phyloP scores from a whole-genome alignment of 2,797 vertebrate species.

The Fistularia commersonii region DNA sequence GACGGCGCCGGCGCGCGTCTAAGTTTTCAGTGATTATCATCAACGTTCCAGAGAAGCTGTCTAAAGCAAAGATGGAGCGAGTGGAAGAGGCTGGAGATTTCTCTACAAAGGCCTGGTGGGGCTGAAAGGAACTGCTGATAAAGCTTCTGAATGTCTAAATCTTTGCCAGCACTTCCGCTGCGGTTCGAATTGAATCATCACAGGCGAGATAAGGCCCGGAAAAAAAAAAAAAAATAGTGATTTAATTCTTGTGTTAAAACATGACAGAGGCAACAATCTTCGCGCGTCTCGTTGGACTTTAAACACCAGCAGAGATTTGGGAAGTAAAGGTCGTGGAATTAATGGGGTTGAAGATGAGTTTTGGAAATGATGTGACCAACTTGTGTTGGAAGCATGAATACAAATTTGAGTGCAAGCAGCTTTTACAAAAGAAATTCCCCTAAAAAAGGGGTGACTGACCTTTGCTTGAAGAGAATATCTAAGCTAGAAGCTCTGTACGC shows the following conservation, averaged over 20 bases:
- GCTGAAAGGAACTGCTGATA: slow-evolving; percentile 62
- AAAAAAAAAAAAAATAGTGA: slow-evolving; percentile 56
- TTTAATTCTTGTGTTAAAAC: slow-evolving; percentile 48
- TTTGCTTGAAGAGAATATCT: no score
- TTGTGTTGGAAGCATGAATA: no score
- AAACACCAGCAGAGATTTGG: no score
- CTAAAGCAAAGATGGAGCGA: slow-evolving; percentile 44
- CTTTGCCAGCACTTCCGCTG: slow-evolving; percentile 52
- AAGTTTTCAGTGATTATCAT: slow-evolving; percentile 50
- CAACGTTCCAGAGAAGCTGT: slow-evolving; percentile 44
- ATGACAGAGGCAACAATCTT: no score
- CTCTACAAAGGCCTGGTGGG: slow-evolving; percentile 51
- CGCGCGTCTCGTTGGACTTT: no score
- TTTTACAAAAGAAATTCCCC: no score
- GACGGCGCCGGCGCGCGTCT: slow-evolving; percentile 18
- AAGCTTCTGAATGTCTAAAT: slow-evolving; percentile 52
- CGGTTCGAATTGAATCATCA: slow-evolving; percentile 61
- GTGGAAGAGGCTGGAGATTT: slow-evolving; percentile 48
- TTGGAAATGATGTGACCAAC: no score
- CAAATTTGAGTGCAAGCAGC: no score
- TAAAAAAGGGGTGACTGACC: no score
- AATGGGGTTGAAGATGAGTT: no score
- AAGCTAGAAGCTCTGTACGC: no score
- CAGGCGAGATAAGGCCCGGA: slow-evolving; percentile 62
- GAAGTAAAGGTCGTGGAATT: no score